phyloP scores from a whole-genome alignment of 2,888 invertebrate species.

The Alviniconcha strummeri region DNA sequence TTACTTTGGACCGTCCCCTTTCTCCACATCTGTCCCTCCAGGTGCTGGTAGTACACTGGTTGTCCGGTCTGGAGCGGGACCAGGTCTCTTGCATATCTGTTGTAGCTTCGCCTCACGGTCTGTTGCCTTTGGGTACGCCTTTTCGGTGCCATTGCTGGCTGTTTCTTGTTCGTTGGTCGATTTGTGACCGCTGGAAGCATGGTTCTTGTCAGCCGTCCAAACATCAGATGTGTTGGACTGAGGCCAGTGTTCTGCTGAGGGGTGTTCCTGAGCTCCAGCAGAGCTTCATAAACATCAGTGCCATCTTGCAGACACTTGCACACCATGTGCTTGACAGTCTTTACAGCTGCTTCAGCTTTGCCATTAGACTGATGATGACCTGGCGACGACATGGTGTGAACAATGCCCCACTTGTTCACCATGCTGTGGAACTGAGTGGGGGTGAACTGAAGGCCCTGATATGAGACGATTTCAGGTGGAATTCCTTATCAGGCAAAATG shows the following conservation, averaged over 20 bases:
- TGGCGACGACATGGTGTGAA: constrained; percentile 39
- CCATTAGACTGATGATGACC: constrained; percentile 40
- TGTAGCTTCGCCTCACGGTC: neutral
- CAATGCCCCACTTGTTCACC: constrained; percentile 38
- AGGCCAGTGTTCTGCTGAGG: constrained; percentile 38
- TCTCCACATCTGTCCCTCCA: too few relatives aligned
- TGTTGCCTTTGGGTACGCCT: neutral
- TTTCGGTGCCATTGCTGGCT: neutral
- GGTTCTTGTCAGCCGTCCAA: constrained; percentile 34
- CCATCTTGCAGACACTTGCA: constrained; percentile 23
- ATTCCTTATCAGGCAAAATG: constrained; percentile 7
- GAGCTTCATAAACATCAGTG: constrained; percentile 22
- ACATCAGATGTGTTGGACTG: constrained; percentile 40
- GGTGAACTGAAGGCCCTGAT: constrained; percentile 38
- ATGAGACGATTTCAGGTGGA: constrained; percentile 9
- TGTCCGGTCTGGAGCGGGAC: too few relatives aligned
- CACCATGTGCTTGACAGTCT: constrained; percentile 36
- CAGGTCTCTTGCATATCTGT: too few relatives aligned
- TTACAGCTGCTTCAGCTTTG: constrained; percentile 39
- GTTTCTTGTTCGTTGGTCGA: neutral
- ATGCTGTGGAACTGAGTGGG: constrained; percentile 31
- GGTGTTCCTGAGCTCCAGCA: constrained; percentile 37
- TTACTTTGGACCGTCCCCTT: too few relatives aligned
- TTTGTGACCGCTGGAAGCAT: constrained; percentile 19
- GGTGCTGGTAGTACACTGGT: too few relatives aligned